Conservation (phyloP, 2,888 invertebrate genomes). For the Siphonodentalium dalli region DNA sequence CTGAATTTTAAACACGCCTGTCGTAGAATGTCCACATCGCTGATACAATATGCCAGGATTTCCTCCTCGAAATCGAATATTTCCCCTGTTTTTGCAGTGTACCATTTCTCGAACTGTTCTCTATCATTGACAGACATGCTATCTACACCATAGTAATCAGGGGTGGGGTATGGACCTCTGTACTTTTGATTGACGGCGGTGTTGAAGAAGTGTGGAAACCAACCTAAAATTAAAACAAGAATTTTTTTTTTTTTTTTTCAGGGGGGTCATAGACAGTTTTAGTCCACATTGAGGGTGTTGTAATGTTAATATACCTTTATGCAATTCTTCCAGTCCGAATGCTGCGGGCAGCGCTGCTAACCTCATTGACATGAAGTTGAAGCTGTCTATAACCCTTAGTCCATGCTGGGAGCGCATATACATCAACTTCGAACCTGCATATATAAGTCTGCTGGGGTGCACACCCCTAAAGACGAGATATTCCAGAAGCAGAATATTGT, state of each 20-base stretch:
- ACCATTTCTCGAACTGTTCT: slow-evolving; percentile 19
- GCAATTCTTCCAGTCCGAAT: slow-evolving; percentile 24
- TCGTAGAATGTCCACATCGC: slow-evolving; percentile 24
- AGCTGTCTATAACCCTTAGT: slow-evolving; percentile 26
- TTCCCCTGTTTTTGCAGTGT: slow-evolving; percentile 4
- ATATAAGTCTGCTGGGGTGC: slow-evolving; percentile 15
- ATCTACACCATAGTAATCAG: slow-evolving; percentile 21
- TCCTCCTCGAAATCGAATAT: slow-evolving; percentile 25
- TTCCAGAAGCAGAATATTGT: too few species aligned
- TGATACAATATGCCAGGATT: slow-evolving; percentile 24
- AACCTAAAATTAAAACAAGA: too few species aligned
- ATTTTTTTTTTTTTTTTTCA: too few species aligned
- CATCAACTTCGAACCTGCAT: slow-evolving; percentile 25
- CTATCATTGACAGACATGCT: slow-evolving; percentile 18
- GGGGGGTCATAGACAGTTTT: too few species aligned
- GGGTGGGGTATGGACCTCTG: slow-evolving; percentile 24
- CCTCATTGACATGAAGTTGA: slow-evolving; percentile 31
- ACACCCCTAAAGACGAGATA: slow-evolving; percentile 18
- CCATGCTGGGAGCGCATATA: slow-evolving; percentile 20
- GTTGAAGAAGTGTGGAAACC: slow-evolving; percentile 32
- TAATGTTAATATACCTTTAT: too few species aligned
- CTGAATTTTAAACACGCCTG: slow-evolving; percentile 19
- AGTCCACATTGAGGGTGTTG: too few species aligned
- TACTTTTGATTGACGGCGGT: slow-evolving; percentile 25
- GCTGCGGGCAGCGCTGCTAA: slow-evolving; percentile 22